phyloP scores from a whole-genome alignment of 1,140 invertebrate genomes.

The Euglossa dilemma region DNA sequence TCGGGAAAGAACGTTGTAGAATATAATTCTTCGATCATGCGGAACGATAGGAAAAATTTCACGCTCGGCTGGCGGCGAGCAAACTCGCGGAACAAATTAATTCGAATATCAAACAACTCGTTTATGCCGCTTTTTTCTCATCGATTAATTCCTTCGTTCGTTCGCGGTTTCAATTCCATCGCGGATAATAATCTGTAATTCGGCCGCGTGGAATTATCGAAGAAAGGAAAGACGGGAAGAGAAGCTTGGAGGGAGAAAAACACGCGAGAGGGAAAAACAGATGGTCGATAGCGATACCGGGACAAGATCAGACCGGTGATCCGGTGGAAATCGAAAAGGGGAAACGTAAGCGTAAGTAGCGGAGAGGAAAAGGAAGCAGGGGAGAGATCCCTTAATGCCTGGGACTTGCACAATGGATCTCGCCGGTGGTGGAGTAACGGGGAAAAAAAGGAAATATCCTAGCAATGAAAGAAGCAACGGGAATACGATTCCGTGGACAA shows the following conservation, averaged over 20 bases:
- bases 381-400: conserved; percentile 21
- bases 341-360: no score
- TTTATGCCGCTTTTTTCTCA: no score
- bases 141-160: no score
- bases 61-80: no score
- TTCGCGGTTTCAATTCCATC: no score
- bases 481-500: conserved; percentile 20
- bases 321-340: conserved; percentile 16
- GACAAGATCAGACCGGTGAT: conserved; percentile 20
- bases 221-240: neutral
- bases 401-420: conserved; percentile 45
- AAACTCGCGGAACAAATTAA: no score
- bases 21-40: no score
- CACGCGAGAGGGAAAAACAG: neutral
- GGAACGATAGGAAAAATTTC: no score
- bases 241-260: neutral
- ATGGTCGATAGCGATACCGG: neutral
- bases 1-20: neutral
- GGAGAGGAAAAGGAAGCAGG: neutral
- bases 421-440: conserved; percentile 32
- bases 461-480: conserved; percentile 32
- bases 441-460: conserved; percentile 24
- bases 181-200: no score
- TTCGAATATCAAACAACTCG: no score
- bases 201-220: no score